Conservation (phyloP, 2,888 invertebrate species). For the Dexiosoma caninum region DNA sequence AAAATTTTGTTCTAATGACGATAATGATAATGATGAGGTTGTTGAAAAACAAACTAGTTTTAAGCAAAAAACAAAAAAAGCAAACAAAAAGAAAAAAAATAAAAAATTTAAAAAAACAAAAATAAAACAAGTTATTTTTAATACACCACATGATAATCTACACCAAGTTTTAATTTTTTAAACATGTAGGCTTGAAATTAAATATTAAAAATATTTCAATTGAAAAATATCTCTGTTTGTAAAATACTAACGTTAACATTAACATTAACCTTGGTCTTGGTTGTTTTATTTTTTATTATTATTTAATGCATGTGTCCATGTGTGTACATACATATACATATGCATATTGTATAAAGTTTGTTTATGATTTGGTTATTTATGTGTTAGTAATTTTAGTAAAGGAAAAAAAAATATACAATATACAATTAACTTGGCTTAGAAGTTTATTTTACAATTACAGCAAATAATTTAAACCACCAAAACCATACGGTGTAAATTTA, state of each 20-base stretch:
- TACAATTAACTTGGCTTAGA: conserved; percentile 46
- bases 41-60: conserved; percentile 45
- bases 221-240: conserved; percentile 9
- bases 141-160: conserved; percentile 13
- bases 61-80: conserved; percentile 20
- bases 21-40: conserved; percentile 3
- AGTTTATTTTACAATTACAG: conserved; percentile 50
- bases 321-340: not conserved
- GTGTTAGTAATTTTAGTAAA: not conserved
- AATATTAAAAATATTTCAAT: conserved; percentile 28
- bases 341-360: not conserved
- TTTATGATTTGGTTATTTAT: not conserved
- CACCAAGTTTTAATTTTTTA: not conserved
- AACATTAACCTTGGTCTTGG: conserved; percentile 62
- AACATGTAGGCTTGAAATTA: conserved; percentile 55
- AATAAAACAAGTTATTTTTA: conserved; percentile 26
- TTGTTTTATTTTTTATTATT: conserved; percentile 45
- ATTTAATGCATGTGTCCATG: conserved; percentile 4
- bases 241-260: conserved; percentile 53
- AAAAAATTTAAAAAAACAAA: conserved; percentile 17
- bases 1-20: conserved; percentile 35
- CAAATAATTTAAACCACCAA: conserved; percentile 19
- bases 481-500: conserved; percentile 37
- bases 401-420: not conserved
- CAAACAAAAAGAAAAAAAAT: conserved; percentile 28